Conservation (phyloP, 2,888 invertebrate genomes). For the Euphydryas editha region DNA sequence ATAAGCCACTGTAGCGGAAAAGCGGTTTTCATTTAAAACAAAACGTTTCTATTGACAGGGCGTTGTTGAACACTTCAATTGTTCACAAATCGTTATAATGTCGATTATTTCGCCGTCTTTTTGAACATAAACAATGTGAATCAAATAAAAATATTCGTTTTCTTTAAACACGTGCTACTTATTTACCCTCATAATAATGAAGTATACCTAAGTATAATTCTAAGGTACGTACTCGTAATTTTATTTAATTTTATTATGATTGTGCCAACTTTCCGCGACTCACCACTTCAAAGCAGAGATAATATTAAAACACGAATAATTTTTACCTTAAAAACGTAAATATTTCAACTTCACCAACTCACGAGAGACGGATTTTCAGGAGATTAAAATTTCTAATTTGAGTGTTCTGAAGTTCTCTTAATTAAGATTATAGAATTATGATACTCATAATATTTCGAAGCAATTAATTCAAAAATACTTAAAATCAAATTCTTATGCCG, state of each 20-base stretch:
- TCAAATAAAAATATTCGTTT: not conserved
- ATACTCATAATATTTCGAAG: conserved; percentile 78
- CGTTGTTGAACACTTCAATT: conserved; percentile 52
- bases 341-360: conserved; percentile 55
- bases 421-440: conserved; percentile 81
- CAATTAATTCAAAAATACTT: conserved; percentile 77
- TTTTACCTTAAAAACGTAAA: conserved; percentile 48
- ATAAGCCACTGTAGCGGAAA: conserved; percentile 63
- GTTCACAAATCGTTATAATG: conserved; percentile 46
- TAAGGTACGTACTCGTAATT: conserved; percentile 10
- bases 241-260: conserved; percentile 29
- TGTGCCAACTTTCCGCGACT: conserved; percentile 33
- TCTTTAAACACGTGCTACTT: not conserved
- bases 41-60: conserved; percentile 57
- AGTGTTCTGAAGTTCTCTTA: conserved; percentile 73
- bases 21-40: conserved; percentile 64
- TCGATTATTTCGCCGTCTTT: conserved; percentile 33
- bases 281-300: conserved; percentile 33
- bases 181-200: not conserved
- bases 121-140: conserved; percentile 11
- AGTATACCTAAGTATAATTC: not conserved
- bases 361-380: conserved; percentile 61
- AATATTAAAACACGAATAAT: conserved; percentile 37
- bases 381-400: conserved; percentile 78
- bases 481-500: conserved; percentile 57